Percentiles rank a stretch among this genome's conserved stretches.
Evolutionary conservation across 2,888 invertebrate genomes (phyloP).

Genomic region (Crossocerus cetratus): DNA sequence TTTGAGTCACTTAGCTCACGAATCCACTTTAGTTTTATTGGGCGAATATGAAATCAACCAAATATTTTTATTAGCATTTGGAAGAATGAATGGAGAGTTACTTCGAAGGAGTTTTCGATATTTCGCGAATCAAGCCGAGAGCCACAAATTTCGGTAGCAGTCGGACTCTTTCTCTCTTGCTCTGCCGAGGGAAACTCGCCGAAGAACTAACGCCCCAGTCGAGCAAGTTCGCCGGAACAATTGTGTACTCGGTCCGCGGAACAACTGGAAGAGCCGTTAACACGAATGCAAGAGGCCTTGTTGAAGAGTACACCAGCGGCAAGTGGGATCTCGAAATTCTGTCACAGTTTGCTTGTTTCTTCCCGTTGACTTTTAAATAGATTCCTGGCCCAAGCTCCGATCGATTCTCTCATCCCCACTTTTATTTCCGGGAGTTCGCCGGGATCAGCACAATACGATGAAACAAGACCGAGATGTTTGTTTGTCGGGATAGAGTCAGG

Average conservation of each 20-base stretch:
- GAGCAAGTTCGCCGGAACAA: not conserved
- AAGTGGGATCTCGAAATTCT: slow-evolving; percentile 26
- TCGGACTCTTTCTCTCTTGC: not conserved
- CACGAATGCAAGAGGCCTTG: slow-evolving; percentile 2
- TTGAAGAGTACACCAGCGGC: slow-evolving; percentile 12
- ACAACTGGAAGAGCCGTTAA: slow-evolving; percentile 4
- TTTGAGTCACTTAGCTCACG: too few species aligned
- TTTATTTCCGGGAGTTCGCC: not conserved
- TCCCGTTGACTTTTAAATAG: slow-evolving; percentile 54
- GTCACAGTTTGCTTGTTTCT: slow-evolving; percentile 49
- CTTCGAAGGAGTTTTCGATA: too few species aligned
- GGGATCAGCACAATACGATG: too few species aligned
- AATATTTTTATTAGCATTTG: too few species aligned
- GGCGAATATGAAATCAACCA: too few species aligned
- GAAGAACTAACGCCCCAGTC: too few species aligned
- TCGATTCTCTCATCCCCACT: slow-evolving; percentile 37
- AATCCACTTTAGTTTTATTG: too few species aligned
- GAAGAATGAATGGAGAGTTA: too few species aligned
- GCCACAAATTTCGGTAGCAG: too few species aligned
- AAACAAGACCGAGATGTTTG: too few species aligned
- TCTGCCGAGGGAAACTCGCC: not conserved
- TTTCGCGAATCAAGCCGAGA: too few species aligned
- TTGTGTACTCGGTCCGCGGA: not conserved
- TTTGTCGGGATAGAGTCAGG: too few species aligned
- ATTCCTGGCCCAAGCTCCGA: slow-evolving; percentile 51